These are phyloP conservation scores for Lysiphlebus fabarum DNA, from an alignment of 1,140 invertebrate species.

Conservation along the genomic window DNA sequence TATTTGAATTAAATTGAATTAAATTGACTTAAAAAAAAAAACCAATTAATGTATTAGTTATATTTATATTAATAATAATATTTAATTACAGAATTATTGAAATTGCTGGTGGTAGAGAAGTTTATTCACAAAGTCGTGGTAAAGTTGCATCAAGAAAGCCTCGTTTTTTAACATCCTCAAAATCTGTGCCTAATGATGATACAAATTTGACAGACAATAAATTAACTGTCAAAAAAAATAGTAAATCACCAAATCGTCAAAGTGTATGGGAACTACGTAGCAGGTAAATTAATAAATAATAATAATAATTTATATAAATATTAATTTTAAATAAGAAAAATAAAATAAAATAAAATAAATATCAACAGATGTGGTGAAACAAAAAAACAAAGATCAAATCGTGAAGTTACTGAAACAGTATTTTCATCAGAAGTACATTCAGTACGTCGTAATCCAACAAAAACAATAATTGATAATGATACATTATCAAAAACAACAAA, in stretches of 20 bases:
- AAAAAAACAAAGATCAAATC: slow-evolving; percentile 55
- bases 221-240: slow-evolving; percentile 54
- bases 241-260: slow-evolving; percentile 59
- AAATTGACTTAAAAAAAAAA: background rate
- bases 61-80: slow-evolving; percentile 8
- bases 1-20: too few species aligned
- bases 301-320: background rate
- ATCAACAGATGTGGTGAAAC: slow-evolving; percentile 52
- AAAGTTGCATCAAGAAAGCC: slow-evolving; percentile 71
- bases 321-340: background rate
- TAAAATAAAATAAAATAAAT: background rate
- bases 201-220: slow-evolving; percentile 53
- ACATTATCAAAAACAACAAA: slow-evolving; percentile 48
- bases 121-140: slow-evolving; percentile 79
- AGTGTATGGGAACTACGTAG: slow-evolving; percentile 64
- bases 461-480: slow-evolving; percentile 52
- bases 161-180: slow-evolving; percentile 61
- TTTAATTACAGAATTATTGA: slow-evolving; percentile 71
- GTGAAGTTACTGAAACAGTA: slow-evolving; percentile 64
- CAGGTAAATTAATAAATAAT: slow-evolving; percentile 40
- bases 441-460: slow-evolving; percentile 53
- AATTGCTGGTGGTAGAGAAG: slow-evolving; percentile 81
- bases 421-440: slow-evolving; percentile 65
- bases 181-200: slow-evolving; percentile 53
- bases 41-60: background rate